These are phyloP conservation scores for Eulemur macaco DNA, from an alignment of 2,113 vertebrate genomes.

Conservation along the genomic window DNA sequence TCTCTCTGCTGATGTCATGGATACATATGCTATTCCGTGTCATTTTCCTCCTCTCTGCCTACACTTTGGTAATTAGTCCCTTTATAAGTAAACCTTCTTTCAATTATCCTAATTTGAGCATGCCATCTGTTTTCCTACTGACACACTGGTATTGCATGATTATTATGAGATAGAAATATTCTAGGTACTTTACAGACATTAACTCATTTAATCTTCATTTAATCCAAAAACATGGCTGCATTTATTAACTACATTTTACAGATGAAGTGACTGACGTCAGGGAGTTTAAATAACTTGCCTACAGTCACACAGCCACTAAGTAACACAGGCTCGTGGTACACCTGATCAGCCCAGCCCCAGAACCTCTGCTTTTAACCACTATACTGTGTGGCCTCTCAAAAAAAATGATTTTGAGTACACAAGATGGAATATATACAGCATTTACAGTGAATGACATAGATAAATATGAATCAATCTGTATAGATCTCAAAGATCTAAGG, in stretches of 20 bases:
- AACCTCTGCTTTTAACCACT: neutral
- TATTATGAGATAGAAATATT: neutral
- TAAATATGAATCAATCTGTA: neutral
- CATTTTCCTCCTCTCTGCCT: neutral
- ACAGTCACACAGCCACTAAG: neutral
- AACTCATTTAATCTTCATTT: neutral
- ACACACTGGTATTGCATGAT: fast-evolving
- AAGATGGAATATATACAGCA: neutral
- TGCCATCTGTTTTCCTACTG: neutral
- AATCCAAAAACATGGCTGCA: neutral
- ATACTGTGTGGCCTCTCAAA: no score
- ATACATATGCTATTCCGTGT: neutral
- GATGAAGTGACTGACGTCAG: neutral
- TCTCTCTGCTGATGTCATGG: neutral
- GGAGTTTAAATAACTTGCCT: neutral
- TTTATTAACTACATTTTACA: neutral
- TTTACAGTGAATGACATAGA: neutral
- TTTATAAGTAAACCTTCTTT: neutral
- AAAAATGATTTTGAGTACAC: neutral
- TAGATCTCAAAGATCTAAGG: neutral
- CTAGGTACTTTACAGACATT: neutral
- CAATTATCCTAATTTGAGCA: neutral
- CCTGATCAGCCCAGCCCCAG: neutral
- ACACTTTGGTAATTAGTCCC: neutral
- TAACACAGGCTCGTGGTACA: neutral